These are phyloP conservation scores for Harpagus bidentatus DNA, from an alignment of 2,113 vertebrate species.

Conservation along the genomic window DNA sequence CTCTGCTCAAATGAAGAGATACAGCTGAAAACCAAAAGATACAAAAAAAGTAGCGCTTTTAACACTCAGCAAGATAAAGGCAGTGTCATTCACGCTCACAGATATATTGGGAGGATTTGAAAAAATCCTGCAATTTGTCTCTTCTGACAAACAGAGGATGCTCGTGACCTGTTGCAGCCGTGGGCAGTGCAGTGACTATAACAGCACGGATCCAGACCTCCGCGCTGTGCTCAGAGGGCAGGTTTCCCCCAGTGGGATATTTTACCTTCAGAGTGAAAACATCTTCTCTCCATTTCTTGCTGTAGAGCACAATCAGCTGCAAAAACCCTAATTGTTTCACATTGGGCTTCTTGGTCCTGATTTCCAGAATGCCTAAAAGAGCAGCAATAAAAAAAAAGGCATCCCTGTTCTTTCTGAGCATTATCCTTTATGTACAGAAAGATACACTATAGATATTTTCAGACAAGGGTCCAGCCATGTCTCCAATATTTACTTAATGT, in stretches of 20 bases:
- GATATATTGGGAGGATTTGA: background rate
- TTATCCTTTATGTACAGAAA: fast-evolving
- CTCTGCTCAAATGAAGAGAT: background rate
- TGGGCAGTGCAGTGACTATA: background rate
- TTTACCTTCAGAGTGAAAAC: background rate
- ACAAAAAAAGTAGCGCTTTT: background rate
- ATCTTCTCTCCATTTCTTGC: background rate
- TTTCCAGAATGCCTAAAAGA: background rate
- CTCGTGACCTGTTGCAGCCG: background rate
- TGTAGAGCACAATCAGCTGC: background rate
- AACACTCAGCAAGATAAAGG: background rate
- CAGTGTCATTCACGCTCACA: background rate
- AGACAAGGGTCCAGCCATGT: background rate
- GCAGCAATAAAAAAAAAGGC: fast-evolving
- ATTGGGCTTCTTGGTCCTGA: background rate
- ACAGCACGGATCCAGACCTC: background rate
- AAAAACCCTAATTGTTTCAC: background rate
- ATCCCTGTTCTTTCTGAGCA: background rate
- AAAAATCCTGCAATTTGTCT: background rate
- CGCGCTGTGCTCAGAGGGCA: background rate
- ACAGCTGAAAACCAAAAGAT: background rate
- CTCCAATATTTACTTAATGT: background rate
- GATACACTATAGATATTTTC: fast-evolving
- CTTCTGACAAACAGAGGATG: background rate
- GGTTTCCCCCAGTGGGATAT: background rate